These are phyloP conservation scores for Benitochromis conjunctus DNA, from an alignment of 2,113 vertebrate species.

Conservation along the genomic window DNA sequence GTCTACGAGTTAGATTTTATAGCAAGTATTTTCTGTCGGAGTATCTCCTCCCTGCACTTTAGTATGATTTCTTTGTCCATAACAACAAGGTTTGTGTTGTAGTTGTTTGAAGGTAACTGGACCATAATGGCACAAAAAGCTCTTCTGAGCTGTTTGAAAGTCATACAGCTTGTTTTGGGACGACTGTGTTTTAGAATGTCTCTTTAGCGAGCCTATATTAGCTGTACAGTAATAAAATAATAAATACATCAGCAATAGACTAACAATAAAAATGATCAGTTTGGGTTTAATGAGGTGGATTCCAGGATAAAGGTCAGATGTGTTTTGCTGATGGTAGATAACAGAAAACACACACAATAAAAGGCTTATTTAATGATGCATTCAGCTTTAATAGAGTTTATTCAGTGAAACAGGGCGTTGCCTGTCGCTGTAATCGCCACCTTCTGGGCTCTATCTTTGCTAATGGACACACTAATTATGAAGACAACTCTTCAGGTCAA, in stretches of 20 bases:
- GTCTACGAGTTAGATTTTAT: background rate
- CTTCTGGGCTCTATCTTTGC: background rate
- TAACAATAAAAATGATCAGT: background rate
- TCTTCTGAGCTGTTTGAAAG: background rate
- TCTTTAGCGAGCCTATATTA: background rate
- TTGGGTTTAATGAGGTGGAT: background rate
- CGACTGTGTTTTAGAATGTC: accelerated
- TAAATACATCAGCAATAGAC: background rate
- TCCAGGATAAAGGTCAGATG: background rate
- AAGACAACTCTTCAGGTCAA: background rate
- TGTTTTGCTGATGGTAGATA: background rate
- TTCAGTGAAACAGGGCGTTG: background rate
- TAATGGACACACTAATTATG: background rate
- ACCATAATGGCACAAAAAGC: accelerated
- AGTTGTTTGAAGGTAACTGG: background rate
- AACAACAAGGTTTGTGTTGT: background rate
- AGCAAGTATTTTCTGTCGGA: background rate
- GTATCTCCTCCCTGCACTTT: background rate
- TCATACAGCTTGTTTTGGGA: accelerated
- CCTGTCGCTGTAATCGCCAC: background rate
- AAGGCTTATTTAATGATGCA: background rate
- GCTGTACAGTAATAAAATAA: background rate
- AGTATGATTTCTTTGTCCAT: accelerated
- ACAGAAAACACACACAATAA: background rate
- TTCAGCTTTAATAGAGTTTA: background rate